Evolutionary conservation across 2,113 vertebrate genomes (phyloP).

Genomic region (Mixornis gularis): DNA sequence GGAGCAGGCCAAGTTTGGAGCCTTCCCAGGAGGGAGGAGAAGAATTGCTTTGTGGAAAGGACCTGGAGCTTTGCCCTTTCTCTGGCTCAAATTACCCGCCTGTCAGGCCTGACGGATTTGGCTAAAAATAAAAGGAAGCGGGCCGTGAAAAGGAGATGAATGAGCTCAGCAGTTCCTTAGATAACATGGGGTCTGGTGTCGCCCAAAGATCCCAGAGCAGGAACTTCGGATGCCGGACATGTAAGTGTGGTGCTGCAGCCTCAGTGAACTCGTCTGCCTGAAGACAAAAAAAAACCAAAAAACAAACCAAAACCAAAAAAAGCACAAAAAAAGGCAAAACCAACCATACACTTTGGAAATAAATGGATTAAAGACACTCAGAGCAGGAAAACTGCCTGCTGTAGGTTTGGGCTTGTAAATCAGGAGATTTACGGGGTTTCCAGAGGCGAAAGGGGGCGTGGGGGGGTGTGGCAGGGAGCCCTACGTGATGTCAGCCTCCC

Average conservation of each 20-base stretch:
- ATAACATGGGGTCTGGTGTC: slow-evolving; percentile 70
- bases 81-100: slow-evolving; percentile 87
- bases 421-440: not conserved
- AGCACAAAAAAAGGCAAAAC: not conserved
- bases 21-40: slow-evolving; percentile 83
- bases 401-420: not conserved
- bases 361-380: not conserved
- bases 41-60: slow-evolving; percentile 84
- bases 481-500: slow-evolving; percentile 68
- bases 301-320: not conserved
- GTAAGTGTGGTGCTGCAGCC: slow-evolving; percentile 1
- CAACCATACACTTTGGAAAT: not conserved
- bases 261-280: not conserved
- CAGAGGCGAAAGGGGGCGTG: not conserved
- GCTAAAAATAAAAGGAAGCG: slow-evolving; percentile 94
- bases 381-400: not conserved
- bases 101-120: slow-evolving; percentile 92
- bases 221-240: slow-evolving; percentile 62
- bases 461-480: not conserved
- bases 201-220: slow-evolving; percentile 71
- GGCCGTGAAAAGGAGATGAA: slow-evolving; percentile 84
- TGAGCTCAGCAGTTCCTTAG: slow-evolving; percentile 79
- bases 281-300: not conserved
- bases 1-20: slow-evolving; percentile 79
- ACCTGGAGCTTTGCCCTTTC: slow-evolving; percentile 83